Percentiles rank a stretch among this genome's conserved stretches.
Evolutionary conservation across 2,113 vertebrate genomes (phyloP).

Genomic region (Orycteropus afer): DNA sequence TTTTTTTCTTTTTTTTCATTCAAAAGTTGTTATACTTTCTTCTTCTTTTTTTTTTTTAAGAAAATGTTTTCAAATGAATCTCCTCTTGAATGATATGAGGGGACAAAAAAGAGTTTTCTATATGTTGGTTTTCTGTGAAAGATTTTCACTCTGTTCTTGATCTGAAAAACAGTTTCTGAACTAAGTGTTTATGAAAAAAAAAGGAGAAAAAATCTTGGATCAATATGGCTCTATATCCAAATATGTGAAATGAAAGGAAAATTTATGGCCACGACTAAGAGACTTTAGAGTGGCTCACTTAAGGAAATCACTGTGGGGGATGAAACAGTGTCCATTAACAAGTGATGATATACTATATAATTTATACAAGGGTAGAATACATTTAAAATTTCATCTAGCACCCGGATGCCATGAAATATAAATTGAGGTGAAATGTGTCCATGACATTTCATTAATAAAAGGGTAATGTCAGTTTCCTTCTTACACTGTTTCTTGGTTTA

Average conservation of each 20-base stretch:
- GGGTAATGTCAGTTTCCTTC: constrained; percentile 1
- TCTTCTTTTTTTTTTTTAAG: constrained; percentile 32
- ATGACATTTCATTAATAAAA: constrained; percentile 71
- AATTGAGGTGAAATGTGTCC: constrained; percentile 73
- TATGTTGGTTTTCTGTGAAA: constrained; percentile 40
- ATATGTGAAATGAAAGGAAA: constrained; percentile 11
- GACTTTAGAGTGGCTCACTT: constrained; percentile 52
- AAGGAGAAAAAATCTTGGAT: neutral
- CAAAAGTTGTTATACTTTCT: constrained; percentile 46
- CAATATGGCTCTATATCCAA: constrained; percentile 23
- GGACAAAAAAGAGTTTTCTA: neutral
- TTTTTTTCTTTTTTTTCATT: constrained; percentile 48
- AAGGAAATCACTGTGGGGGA: constrained; percentile 63
- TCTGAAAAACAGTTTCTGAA: constrained; percentile 65
- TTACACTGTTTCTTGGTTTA: constrained; percentile 56
- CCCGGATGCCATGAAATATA: constrained; percentile 65
- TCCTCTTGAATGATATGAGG: constrained; percentile 44
- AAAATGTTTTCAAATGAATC: constrained; percentile 62
- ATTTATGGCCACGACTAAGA: constrained; percentile 42
- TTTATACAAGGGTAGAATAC: constrained; percentile 65
- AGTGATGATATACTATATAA: constrained; percentile 73
- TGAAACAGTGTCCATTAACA: constrained; percentile 69
- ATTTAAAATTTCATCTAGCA: constrained; percentile 71
- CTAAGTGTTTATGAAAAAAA: neutral
- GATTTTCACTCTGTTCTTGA: constrained; percentile 49